Conservation (phyloP, 2,888 invertebrate species). For the Agrilus mali region DNA sequence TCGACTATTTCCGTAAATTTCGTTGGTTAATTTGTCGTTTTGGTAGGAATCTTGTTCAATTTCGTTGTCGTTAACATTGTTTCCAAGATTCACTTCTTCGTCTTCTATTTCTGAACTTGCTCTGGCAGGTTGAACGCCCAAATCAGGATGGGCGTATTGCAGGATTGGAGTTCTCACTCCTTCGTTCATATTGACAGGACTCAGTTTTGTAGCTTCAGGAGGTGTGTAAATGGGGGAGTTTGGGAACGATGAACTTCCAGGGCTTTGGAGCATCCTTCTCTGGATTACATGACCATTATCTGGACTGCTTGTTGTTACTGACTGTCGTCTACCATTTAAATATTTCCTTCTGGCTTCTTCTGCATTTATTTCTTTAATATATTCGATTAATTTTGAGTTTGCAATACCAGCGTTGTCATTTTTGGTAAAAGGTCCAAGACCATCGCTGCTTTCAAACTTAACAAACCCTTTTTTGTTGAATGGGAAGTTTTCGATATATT, state of each 20-base stretch:
- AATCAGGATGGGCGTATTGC: conserved; percentile 68
- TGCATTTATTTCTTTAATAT: conserved; percentile 54
- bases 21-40: conserved; percentile 5
- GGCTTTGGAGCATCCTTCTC: conserved; percentile 57
- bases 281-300: conserved; percentile 44
- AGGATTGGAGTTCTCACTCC: conserved; percentile 62
- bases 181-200: conserved; percentile 50
- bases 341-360: conserved; percentile 50
- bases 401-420: conserved; percentile 45
- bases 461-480: conserved; percentile 17
- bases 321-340: conserved; percentile 37
- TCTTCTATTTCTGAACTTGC: conserved; percentile 35
- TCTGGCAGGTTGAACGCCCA: conserved; percentile 65
- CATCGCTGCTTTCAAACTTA: conserved; percentile 29
- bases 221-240: conserved; percentile 53
- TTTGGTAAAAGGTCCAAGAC: conserved; percentile 48
- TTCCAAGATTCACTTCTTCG: conserved; percentile 14
- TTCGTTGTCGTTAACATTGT: conserved; percentile 21
- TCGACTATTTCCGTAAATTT: conserved; percentile 21
- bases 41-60: conserved; percentile 16
- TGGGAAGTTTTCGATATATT: conserved; percentile 13
- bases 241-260: conserved; percentile 51
- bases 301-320: conserved; percentile 36
- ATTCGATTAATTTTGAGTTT: conserved; percentile 48
- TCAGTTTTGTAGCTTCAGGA: conserved; percentile 43